These are phyloP conservation scores for Natator depressus DNA, from an alignment of 2,113 vertebrate genomes.

Conservation along the genomic window DNA sequence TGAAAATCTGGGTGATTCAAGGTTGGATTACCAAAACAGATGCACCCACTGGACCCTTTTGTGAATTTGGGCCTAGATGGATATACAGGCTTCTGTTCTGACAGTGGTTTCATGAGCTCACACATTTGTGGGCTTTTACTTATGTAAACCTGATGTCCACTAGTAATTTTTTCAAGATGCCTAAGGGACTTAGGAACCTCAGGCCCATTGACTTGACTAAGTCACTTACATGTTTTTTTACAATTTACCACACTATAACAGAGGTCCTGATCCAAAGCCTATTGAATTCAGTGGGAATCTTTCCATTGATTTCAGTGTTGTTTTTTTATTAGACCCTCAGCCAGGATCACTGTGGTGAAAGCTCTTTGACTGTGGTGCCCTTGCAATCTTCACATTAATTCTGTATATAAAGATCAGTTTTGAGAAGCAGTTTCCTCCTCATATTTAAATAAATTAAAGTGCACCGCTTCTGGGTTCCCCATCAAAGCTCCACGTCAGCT, in stretches of 20 bases:
- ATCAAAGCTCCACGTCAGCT: background rate
- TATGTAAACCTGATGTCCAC: background rate
- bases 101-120: background rate
- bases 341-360: background rate
- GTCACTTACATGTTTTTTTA: background rate
- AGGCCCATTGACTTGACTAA: background rate
- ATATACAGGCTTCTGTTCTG: background rate
- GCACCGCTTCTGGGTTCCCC: slow-evolving; percentile 25
- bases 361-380: background rate
- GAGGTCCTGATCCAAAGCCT: background rate
- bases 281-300: accelerated
- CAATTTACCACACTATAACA: background rate
- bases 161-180: background rate
- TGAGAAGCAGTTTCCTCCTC: background rate
- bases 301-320: background rate
- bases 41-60: background rate
- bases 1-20: background rate
- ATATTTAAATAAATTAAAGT: slow-evolving; percentile 20
- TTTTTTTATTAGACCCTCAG: background rate
- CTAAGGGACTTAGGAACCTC: background rate
- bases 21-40: background rate
- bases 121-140: background rate
- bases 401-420: background rate
- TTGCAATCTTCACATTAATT: background rate
- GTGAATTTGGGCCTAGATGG: background rate